Conservation (phyloP, 2,113 vertebrate species). For the Corythornis cristatus region DNA sequence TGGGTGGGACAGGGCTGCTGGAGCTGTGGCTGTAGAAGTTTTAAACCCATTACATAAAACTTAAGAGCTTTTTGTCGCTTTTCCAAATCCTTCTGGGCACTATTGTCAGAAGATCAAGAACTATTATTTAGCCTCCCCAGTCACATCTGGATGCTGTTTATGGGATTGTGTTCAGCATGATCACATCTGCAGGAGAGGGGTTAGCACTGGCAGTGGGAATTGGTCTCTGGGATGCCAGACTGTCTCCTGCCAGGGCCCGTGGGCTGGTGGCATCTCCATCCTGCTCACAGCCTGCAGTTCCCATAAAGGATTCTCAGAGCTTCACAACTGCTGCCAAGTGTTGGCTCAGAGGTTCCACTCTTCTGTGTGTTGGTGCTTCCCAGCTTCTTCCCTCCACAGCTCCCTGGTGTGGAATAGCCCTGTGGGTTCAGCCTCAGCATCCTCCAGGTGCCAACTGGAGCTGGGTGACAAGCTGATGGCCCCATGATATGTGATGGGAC, state of each 20-base stretch:
- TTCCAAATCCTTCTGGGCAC: slow-evolving; percentile 38
- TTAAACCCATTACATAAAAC: not conserved
- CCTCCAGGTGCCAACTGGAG: not conserved
- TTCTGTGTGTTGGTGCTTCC: not conserved
- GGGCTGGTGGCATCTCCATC: not conserved
- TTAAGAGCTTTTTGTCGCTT: not conserved
- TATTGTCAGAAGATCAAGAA: not conserved
- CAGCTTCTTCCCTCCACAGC: not conserved
- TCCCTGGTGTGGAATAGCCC: not conserved
- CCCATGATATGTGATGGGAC: not conserved
- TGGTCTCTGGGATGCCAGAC: not conserved
- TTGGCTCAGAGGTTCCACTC: not conserved
- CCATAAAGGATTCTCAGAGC: not conserved
- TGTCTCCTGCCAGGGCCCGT: not conserved
- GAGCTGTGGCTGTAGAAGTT: not conserved
- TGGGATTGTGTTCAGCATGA: not conserved
- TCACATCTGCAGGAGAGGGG: not conserved
- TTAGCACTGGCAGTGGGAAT: not conserved
- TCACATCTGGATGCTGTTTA: slow-evolving; percentile 26
- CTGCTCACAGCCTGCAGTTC: not conserved
- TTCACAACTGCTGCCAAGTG: not conserved
- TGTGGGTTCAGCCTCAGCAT: not conserved
- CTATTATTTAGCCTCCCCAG: not conserved
- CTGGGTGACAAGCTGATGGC: not conserved
- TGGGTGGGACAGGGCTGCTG: not conserved